Evolutionary conservation across 2,888 invertebrate genomes (phyloP).

Genomic region (Andrena trimmerana): DNA sequence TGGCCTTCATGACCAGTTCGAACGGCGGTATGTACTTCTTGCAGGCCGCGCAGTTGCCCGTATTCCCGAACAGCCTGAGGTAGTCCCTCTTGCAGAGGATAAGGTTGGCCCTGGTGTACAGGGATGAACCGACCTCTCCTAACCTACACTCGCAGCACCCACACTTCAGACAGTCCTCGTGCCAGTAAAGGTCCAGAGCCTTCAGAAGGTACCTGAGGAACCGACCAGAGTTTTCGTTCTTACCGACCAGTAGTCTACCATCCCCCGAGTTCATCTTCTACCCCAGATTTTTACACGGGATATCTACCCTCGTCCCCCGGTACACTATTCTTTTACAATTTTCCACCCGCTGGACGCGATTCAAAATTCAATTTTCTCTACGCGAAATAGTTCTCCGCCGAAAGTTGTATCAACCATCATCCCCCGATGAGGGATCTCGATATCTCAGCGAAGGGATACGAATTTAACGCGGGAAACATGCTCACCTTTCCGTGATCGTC

Average conservation of each 20-base stretch:
- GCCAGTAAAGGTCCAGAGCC: slow-evolving; percentile 97
- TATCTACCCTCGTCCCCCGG: not conserved
- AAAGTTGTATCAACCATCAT: not conserved
- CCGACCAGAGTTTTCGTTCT: slow-evolving; percentile 71
- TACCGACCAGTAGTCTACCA: slow-evolving; percentile 64
- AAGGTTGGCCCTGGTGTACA: slow-evolving; percentile 97
- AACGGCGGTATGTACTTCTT: slow-evolving; percentile 99
- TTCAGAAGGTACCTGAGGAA: slow-evolving; percentile 91
- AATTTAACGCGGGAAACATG: not conserved
- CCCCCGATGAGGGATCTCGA: too few relatives aligned
- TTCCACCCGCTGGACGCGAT: not conserved
- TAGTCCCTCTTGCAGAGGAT: slow-evolving; percentile 98
- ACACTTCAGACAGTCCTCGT: slow-evolving; percentile 98
- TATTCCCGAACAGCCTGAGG: slow-evolving; percentile 98
- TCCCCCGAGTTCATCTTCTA: slow-evolving; percentile 1
- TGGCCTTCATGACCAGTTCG: slow-evolving; percentile 99
- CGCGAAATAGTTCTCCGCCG: not conserved
- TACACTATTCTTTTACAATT: not conserved
- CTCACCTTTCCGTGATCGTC: slow-evolving; percentile 93
- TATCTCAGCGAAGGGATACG: not conserved
- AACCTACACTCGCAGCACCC: slow-evolving; percentile 98
- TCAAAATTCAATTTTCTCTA: not conserved
- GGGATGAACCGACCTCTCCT: slow-evolving; percentile 97
- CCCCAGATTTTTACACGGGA: not conserved
- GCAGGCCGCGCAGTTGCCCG: slow-evolving; percentile 98